phyloP scores from a whole-genome alignment of 2,113 vertebrate species.

The Cyanoderma ruficeps region DNA sequence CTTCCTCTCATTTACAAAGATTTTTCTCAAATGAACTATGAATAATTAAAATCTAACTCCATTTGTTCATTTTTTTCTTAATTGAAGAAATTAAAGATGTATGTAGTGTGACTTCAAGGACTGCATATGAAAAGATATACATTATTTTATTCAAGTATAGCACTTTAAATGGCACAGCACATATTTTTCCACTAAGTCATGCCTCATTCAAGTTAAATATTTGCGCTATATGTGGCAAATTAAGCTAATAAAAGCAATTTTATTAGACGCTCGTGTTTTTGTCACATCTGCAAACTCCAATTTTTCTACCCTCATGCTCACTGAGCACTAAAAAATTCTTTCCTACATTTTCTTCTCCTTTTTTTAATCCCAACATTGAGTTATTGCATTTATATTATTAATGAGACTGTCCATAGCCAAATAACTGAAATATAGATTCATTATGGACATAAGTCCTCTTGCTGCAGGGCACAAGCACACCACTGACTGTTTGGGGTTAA shows the following conservation, averaged over 20 bases:
- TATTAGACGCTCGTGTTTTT: slow-evolving; percentile 8
- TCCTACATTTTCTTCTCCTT: neutral
- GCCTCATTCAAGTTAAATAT: slow-evolving; percentile 61
- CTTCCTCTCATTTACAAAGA: slow-evolving; percentile 77
- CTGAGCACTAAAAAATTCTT: neutral
- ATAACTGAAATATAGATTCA: slow-evolving; percentile 34
- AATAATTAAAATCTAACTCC: slow-evolving; percentile 80
- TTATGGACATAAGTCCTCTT: slow-evolving; percentile 36
- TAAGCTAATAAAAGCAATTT: slow-evolving; percentile 62
- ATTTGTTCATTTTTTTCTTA: slow-evolving; percentile 79
- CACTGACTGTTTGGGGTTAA: neutral
- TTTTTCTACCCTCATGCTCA: slow-evolving; percentile 2
- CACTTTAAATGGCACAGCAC: slow-evolving; percentile 40
- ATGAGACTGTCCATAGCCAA: slow-evolving; percentile 31
- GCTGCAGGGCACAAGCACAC: neutral
- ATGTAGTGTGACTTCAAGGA: slow-evolving; percentile 69
- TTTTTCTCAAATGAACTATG: slow-evolving; percentile 80
- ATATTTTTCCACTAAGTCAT: slow-evolving; percentile 64
- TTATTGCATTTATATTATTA: slow-evolving; percentile 50
- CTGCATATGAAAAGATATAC: slow-evolving; percentile 72
- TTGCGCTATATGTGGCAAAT: slow-evolving; percentile 44
- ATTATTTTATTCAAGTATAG: slow-evolving; percentile 70
- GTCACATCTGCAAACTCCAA: slow-evolving; percentile 20
- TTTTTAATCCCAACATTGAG: neutral
- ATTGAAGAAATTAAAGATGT: slow-evolving; percentile 84